Percentiles rank a stretch among this genome's conserved stretches.
phyloP scores from a whole-genome alignment of 2,113 vertebrate species.

The Melanerpes formicivorus region DNA sequence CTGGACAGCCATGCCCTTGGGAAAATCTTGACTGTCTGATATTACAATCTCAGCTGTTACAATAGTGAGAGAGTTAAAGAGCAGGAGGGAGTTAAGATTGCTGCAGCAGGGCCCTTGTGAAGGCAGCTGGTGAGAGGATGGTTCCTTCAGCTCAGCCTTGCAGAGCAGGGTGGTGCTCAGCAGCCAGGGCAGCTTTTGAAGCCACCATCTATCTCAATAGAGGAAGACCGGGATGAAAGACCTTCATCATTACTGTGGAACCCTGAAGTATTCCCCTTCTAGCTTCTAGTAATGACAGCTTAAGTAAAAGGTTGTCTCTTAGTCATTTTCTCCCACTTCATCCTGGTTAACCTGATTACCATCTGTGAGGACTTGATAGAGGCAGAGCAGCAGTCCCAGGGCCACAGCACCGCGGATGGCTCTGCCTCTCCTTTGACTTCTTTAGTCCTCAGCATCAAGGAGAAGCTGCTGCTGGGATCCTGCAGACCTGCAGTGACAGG shows the following conservation, averaged over 20 bases:
- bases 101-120: not conserved
- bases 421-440: not conserved
- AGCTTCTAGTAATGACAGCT: not conserved
- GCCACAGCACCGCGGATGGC: not conserved
- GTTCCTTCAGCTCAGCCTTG: not conserved
- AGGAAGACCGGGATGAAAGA: not conserved
- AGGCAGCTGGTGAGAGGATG: not conserved
- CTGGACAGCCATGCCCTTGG: not conserved
- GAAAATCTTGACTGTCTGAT: not conserved
- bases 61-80: not conserved
- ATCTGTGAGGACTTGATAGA: not conserved
- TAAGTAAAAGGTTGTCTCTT: not conserved
- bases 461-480: not conserved
- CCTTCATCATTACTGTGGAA: not conserved
- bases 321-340: not conserved
- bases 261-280: not conserved
- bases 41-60: not conserved
- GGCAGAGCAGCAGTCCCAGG: not conserved
- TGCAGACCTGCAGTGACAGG: not conserved
- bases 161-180: not conserved
- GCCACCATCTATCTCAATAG: not conserved
- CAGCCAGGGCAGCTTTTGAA: not conserved
- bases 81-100: not conserved
- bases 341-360: not conserved
- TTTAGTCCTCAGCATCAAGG: not conserved